Percentiles rank a stretch among this genome's conserved stretches.
Conservation (phyloP, 2,113 vertebrate species). For the Tragelaphus imberbis region DNA sequence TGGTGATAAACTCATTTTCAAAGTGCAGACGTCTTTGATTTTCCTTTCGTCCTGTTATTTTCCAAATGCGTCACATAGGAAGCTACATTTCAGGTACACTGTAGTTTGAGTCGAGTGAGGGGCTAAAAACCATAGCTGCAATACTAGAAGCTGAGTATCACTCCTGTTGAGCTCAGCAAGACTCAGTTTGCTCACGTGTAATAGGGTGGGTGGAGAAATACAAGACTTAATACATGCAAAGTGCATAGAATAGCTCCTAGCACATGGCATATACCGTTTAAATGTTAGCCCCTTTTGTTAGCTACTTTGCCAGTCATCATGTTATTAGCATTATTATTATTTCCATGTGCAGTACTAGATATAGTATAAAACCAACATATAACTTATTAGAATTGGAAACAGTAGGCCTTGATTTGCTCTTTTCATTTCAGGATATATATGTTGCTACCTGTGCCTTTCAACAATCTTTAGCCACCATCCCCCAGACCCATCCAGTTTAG, state of each 20-base stretch:
- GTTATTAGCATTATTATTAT: neutral
- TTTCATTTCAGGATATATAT: neutral
- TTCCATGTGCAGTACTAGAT: neutral
- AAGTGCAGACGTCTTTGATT: neutral
- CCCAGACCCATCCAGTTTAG: neutral
- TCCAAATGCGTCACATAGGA: neutral
- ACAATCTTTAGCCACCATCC: neutral
- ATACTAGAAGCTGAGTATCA: neutral
- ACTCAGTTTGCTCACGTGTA: neutral
- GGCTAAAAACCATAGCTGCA: neutral
- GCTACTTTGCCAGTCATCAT: neutral
- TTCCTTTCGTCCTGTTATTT: neutral
- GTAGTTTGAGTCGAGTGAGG: neutral
- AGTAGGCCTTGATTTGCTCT: neutral
- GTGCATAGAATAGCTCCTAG: no score
- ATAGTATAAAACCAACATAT: no score
- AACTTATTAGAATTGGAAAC: neutral
- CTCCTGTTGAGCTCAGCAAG: neutral
- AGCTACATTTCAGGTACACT: neutral
- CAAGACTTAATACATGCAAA: neutral
- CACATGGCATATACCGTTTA: accelerated
- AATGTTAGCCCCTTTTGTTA: neutral
- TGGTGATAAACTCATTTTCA: neutral
- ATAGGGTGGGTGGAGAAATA: neutral
- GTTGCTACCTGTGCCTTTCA: neutral